Percentiles rank a stretch among this genome's conserved stretches.
phyloP scores from a whole-genome alignment of 2,888 invertebrate genomes.

The Laspeyria flexula region DNA sequence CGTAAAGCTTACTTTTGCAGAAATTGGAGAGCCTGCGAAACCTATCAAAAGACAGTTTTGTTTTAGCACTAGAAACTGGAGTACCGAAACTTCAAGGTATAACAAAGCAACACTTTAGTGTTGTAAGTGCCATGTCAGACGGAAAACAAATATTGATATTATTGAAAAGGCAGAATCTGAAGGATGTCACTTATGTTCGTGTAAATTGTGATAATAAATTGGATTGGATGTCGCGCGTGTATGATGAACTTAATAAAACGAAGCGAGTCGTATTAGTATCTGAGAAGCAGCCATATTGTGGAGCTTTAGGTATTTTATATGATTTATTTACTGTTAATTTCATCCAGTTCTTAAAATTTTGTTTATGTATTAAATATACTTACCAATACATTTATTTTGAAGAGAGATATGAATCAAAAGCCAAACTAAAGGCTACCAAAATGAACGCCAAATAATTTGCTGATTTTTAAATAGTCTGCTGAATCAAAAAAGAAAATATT shows the following conservation, averaged over 20 bases:
- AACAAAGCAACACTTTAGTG: slow-evolving; percentile 46
- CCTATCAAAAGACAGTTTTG: slow-evolving; percentile 49
- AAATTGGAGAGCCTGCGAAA: slow-evolving; percentile 50
- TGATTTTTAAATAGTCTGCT: too few relatives aligned
- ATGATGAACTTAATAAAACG: slow-evolving; percentile 52
- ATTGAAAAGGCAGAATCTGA: slow-evolving; percentile 46
- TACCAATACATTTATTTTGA: too few relatives aligned
- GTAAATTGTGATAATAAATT: slow-evolving; percentile 56
- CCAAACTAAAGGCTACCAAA: too few relatives aligned
- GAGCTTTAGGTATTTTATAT: slow-evolving; percentile 53
- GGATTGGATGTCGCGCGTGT: slow-evolving; percentile 55
- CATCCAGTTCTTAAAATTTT: too few relatives aligned
- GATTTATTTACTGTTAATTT: not conserved
- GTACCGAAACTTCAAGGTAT: slow-evolving; percentile 43
- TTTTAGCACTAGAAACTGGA: slow-evolving; percentile 53
- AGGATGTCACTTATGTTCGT: slow-evolving; percentile 47
- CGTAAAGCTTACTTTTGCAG: slow-evolving; percentile 44
- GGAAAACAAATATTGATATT: slow-evolving; percentile 53
- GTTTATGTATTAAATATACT: too few relatives aligned
- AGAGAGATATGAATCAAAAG: too few relatives aligned
- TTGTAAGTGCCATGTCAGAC: slow-evolving; percentile 56
- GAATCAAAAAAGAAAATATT: too few relatives aligned
- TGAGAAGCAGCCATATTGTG: slow-evolving; percentile 58
- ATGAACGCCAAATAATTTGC: too few relatives aligned
- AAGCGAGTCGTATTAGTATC: slow-evolving; percentile 57